Conservation (phyloP, 2,888 invertebrate genomes). For the Sinhomidia bicolor region DNA sequence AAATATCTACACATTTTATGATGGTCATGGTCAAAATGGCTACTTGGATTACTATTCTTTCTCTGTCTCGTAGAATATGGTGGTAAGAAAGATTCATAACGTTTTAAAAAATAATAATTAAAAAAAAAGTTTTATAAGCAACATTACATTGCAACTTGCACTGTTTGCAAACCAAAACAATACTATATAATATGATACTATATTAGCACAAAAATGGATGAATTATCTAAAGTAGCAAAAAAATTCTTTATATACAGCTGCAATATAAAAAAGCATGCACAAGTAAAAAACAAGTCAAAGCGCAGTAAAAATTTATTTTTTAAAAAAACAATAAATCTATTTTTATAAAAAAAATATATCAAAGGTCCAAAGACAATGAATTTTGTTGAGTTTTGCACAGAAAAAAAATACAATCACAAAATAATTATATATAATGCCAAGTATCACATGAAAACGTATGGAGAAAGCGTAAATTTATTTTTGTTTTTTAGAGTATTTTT, state of each 20-base stretch:
- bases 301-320: neutral
- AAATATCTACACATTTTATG: constrained; percentile 18
- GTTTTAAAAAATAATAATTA: neutral
- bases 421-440: neutral
- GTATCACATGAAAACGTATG: neutral
- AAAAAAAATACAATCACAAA: constrained; percentile 9
- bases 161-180: constrained; percentile 24
- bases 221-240: constrained; percentile 5
- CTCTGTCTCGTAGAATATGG: constrained; percentile 1
- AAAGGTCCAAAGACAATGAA: neutral
- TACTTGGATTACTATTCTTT: constrained; percentile 4
- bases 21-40: constrained; percentile 38
- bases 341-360: constrained; percentile 1
- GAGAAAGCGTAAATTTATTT: neutral
- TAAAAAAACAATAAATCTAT: neutral
- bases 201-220: constrained; percentile 28
- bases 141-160: constrained; percentile 18
- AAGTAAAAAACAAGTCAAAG: constrained; percentile 25
- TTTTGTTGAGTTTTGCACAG: constrained; percentile 44
- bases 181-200: neutral
- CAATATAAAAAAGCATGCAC: constrained; percentile 5
- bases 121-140: neutral
- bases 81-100: constrained; percentile 44
- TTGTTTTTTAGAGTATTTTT: constrained; percentile 34
- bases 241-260: neutral